Percentiles rank a stretch among this genome's conserved stretches.
These are phyloP conservation scores for Tadarida brasiliensis DNA, from an alignment of 2,797 vertebrate genomes.

Conservation along the genomic window DNA sequence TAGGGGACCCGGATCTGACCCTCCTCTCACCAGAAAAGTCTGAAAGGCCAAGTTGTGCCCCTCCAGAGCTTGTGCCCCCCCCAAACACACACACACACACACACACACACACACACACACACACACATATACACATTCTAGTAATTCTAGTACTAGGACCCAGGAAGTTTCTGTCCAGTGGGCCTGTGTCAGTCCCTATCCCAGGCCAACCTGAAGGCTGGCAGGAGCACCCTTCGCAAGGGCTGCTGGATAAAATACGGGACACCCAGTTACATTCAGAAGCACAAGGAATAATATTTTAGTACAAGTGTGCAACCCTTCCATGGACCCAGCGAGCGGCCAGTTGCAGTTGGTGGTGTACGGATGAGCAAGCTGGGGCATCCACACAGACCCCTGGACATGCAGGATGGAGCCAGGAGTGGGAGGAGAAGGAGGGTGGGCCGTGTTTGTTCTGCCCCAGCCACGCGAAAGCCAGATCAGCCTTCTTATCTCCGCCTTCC, in stretches of 20 bases:
- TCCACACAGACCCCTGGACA: background rate
- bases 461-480: background rate
- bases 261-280: background rate
- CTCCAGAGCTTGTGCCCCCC: background rate
- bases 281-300: background rate
- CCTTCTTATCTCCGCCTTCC: background rate
- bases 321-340: background rate
- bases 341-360: background rate
- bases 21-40: background rate
- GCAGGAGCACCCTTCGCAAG: background rate
- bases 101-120: too few species aligned
- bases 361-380: fast-evolving
- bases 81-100: too few species aligned
- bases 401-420: background rate
- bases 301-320: background rate
- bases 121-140: too few species aligned
- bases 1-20: background rate
- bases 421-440: background rate
- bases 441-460: background rate
- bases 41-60: background rate
- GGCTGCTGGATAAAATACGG: background rate
- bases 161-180: background rate
- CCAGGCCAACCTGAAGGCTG: background rate
- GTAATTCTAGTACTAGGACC: background rate
- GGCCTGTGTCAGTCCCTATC: too few species aligned